Conservation (phyloP, 1,140 invertebrate species). For the Cataglyphis hispanica region DNA sequence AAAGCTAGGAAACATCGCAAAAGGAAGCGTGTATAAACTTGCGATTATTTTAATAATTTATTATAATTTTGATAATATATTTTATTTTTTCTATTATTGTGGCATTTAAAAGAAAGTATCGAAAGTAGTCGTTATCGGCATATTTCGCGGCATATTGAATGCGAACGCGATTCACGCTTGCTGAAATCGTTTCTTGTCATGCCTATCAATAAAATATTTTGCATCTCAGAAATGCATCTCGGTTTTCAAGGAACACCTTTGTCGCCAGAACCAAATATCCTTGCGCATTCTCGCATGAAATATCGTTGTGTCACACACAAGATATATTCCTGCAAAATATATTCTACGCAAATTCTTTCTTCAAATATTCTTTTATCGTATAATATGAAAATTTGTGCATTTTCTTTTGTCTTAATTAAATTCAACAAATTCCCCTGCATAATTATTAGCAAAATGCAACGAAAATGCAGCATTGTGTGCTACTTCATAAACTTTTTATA, state of each 20-base stretch:
- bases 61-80: not conserved
- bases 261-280: constrained; percentile 23
- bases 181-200: constrained; percentile 24
- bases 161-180: not conserved
- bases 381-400: not conserved
- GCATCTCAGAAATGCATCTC: constrained; percentile 1
- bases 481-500: constrained; percentile 24
- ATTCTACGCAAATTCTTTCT: constrained; percentile 33
- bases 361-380: not conserved
- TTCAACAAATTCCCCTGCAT: not conserved
- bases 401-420: not conserved
- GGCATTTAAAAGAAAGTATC: not conserved
- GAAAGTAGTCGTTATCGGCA: not conserved
- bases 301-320: constrained; percentile 7
- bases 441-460: not conserved
- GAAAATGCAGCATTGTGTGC: not conserved
- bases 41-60: not conserved
- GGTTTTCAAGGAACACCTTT: constrained; percentile 23
- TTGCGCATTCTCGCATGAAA: constrained; percentile 30
- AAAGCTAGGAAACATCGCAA: not conserved
- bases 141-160: constrained; percentile 9
- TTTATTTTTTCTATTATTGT: constrained; percentile 1
- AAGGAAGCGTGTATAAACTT: not conserved
- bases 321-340: constrained; percentile 24
- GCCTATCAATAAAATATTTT: constrained; percentile 30